A percentile compares a stretch with the other conserved stretches of the same genome.
Evolutionary conservation across 1,140 invertebrate genomes (phyloP).

Genomic region (Centruroides sculpturatus): DNA sequence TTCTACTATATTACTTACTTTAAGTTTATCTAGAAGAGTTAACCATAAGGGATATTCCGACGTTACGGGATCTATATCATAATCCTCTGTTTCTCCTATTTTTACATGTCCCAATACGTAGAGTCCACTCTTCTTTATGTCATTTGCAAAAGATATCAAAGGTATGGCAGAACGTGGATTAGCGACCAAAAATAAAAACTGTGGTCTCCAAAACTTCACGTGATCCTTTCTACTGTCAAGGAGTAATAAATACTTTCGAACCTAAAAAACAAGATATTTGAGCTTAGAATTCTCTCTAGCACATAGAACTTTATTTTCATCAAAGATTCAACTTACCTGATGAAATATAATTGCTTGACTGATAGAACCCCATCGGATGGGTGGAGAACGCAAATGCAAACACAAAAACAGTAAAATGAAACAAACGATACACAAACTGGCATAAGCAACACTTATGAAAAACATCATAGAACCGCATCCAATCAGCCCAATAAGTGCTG

Average conservation of each 20-base stretch:
- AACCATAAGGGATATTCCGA: conserved; percentile 75
- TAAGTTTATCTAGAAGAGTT: conserved; percentile 68
- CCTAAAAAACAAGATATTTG: conserved; percentile 33
- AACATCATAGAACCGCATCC: conserved; percentile 92
- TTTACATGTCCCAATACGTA: conserved; percentile 90
- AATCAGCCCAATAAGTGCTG: conserved; percentile 67
- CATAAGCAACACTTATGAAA: conserved; percentile 80
- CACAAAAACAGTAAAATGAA: conserved; percentile 70
- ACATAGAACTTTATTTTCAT: too few relatives aligned
- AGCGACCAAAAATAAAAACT: conserved; percentile 82
- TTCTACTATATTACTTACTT: conserved; percentile 29
- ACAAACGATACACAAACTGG: conserved; percentile 70
- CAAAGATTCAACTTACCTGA: conserved; percentile 45
- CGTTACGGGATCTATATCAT: conserved; percentile 47
- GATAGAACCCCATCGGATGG: conserved; percentile 86
- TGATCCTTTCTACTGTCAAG: conserved; percentile 92
- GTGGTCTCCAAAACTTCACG: conserved; percentile 98
- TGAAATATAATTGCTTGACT: conserved; percentile 98
- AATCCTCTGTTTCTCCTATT: conserved; percentile 28
- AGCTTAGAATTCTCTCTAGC: too few relatives aligned
- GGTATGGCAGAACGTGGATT: conserved; percentile 80
- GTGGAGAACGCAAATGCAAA: conserved; percentile 84
- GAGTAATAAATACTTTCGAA: conserved; percentile 89
- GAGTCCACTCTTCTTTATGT: conserved; percentile 94
- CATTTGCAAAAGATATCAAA: conserved; percentile 93